phyloP scores from a whole-genome alignment of 1,140 invertebrate species.

The Microplitis mediator region DNA sequence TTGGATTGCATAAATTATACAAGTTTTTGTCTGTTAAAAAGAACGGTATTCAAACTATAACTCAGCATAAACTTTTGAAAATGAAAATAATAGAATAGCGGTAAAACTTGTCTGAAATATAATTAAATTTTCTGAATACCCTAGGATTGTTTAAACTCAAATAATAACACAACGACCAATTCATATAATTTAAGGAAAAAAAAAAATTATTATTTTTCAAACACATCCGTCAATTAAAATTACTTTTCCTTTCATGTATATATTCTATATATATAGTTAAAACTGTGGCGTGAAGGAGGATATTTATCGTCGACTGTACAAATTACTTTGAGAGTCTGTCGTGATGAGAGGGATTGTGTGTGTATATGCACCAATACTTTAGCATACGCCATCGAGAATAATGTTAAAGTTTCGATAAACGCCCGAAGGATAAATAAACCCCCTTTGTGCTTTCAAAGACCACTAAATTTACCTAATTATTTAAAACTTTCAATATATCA shows the following conservation, averaged over 20 bases:
- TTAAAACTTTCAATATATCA: not conserved
- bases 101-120: too few relatives aligned
- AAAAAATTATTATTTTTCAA: not conserved
- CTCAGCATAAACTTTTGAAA: too few relatives aligned
- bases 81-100: too few relatives aligned
- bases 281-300: constrained; percentile 33
- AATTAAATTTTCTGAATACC: too few relatives aligned
- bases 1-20: too few relatives aligned
- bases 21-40: too few relatives aligned
- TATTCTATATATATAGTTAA: constrained; percentile 45
- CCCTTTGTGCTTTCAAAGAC: not conserved
- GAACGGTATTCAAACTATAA: too few relatives aligned
- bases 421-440: not conserved
- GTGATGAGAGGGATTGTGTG: not conserved
- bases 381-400: constrained; percentile 17
- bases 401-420: not conserved
- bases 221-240: constrained; percentile 38
- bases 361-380: not conserved
- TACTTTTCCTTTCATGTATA: constrained; percentile 33
- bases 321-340: constrained; percentile 36
- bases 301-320: constrained; percentile 42
- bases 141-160: too few relatives aligned
- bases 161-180: too few relatives aligned
- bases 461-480: not conserved
- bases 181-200: too few relatives aligned